phyloP scores from a whole-genome alignment of 1,140 invertebrate genomes.

The Acyrthosiphon pisum region DNA sequence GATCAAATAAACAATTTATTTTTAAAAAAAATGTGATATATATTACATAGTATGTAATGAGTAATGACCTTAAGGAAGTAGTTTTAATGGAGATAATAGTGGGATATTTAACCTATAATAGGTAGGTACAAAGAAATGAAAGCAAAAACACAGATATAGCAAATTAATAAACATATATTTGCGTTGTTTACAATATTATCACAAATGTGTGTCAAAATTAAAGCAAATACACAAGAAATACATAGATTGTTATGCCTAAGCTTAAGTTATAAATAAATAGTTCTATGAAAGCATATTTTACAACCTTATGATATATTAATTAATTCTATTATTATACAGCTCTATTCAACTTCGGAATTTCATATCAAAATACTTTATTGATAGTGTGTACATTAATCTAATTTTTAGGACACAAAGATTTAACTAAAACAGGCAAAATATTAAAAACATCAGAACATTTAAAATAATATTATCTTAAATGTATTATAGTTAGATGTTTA shows the following conservation, averaged over 20 bases:
- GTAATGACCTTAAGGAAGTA: neutral
- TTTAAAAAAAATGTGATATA: neutral
- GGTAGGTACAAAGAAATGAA: neutral
- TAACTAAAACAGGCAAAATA: neutral
- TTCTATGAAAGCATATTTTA: constrained; percentile 32
- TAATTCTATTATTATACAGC: neutral
- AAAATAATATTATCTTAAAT: neutral
- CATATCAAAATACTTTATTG: neutral
- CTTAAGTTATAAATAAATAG: neutral
- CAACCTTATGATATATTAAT: neutral
- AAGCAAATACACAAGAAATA: constrained; percentile 42
- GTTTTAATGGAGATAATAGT: neutral
- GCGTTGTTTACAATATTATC: constrained; percentile 40
- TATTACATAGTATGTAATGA: neutral
- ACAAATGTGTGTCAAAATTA: constrained; percentile 31
- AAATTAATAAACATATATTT: constrained; percentile 43
- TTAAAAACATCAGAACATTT: neutral
- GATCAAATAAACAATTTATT: neutral
- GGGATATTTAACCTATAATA: neutral
- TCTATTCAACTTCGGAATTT: neutral
- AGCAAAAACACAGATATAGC: neutral
- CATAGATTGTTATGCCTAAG: constrained; percentile 18
- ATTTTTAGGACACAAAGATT: neutral
- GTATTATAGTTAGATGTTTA: neutral
- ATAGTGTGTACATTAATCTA: neutral